Base-by-base conservation (phyloP, 2,888 invertebrate genomes). In the Chironomus riparius region DNA sequence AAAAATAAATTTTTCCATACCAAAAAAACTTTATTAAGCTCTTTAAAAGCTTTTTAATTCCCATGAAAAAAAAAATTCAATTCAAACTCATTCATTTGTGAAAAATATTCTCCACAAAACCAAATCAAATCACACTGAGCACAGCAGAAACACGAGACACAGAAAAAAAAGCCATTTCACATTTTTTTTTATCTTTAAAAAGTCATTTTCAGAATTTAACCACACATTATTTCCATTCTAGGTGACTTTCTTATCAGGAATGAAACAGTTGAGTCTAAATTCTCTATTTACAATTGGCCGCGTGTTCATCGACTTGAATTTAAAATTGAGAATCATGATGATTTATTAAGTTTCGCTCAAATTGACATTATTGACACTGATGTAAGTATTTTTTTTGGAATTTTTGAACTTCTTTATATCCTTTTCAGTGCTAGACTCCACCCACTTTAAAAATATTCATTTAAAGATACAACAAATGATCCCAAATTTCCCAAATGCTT, bases 231-330 rank as follows among this genome's bases (percentile, higher is more conserved):
- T 68, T 22, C 18, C n/a, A 22, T 38, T 69, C 47, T 47, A 74
- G 74, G 74, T 12, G 74, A 74, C 24, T 74, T 74, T 74, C 15
- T 74, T 7, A 74, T 74, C n/a, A 18, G 48, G 5, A 74, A 74
- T n/a, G 68, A 68, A 18, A 68, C 74, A 21, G 24, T 74, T 15
- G 74, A 74, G 22, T 74, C 74, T 12, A 68, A 65, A 24, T 62
- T 21, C n/a, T 38, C 62, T 0, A 24, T 68, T 47, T 68, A 74
- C 22, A 48, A 48, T 12, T 74, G 74, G 74, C 74, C 74, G 5
- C 47, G 28, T 21, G 48, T 68, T 15, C 68, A 74, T 68, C 74
- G 74, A n/a, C 21, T 74, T 3, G 48, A 74, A 28, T 47, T 56
- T 1, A 74, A 47, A 68, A 74, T 74, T 6, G 47, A 68, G 21